Conservation (phyloP, 2,888 invertebrate genomes). For the Anaspis maculata region DNA sequence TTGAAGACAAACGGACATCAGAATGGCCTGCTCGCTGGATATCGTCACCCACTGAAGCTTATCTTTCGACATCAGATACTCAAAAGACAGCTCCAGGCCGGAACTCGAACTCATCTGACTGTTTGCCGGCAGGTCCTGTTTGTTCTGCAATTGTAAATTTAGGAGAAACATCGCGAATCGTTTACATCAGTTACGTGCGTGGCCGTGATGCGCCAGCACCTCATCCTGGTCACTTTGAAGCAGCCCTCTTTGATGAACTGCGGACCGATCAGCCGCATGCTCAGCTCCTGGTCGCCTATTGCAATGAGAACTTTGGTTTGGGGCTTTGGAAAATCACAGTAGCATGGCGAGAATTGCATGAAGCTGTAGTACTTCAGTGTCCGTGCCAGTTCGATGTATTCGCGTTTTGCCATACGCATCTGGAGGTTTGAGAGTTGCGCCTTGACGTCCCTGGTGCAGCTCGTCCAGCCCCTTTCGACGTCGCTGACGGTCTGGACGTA, state of each 20-base stretch:
- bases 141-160: conserved; percentile 25
- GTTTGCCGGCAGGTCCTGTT: conserved; percentile 30
- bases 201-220: conserved; percentile 94
- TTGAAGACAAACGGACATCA: conserved; percentile 92
- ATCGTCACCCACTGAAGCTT: conserved; percentile 91
- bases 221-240: conserved; percentile 92
- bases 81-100: conserved; percentile 81
- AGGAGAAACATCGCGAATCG: neutral
- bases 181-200: conserved; percentile 56
- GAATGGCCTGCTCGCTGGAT: conserved; percentile 82
- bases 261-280: conserved; percentile 53
- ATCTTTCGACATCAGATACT: conserved; percentile 88
- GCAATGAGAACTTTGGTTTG: conserved; percentile 63
- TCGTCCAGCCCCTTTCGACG: conserved; percentile 79
- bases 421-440: conserved; percentile 63
- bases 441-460: conserved; percentile 57
- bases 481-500: conserved; percentile 84
- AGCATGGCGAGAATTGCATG: conserved; percentile 67
- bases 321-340: conserved; percentile 67
- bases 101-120: conserved; percentile 32
- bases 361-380: conserved; percentile 85
- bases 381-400: conserved; percentile 81
- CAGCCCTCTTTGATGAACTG: conserved; percentile 68
- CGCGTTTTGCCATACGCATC: conserved; percentile 71
- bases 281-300: conserved; percentile 80